Conservation (phyloP, 92 coral and sea anemone genomes). For the Desmophyllum pertusum region DNA sequence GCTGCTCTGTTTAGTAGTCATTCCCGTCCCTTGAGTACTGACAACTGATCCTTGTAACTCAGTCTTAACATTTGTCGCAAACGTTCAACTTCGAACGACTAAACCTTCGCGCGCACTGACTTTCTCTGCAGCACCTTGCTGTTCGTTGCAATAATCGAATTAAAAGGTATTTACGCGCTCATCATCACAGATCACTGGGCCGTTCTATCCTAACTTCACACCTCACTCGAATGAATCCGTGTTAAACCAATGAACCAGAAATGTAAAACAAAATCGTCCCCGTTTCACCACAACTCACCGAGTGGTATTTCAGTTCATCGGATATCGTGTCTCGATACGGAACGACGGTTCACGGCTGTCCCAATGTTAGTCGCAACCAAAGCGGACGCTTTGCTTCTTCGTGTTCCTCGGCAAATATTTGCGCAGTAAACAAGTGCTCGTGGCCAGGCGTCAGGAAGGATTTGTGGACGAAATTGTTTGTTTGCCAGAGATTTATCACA, state of each 20-base stretch:
- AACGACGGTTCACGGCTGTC: slow-evolving; percentile 47
- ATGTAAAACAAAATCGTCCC: slow-evolving; percentile 70
- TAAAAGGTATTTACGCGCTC: slow-evolving; percentile 13
- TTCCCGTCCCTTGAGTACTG: slow-evolving; percentile 12
- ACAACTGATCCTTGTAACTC: neutral
- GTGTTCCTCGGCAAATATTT: slow-evolving; percentile 20
- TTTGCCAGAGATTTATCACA: slow-evolving; percentile 35
- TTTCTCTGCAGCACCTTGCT: neutral
- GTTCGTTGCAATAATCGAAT: slow-evolving; percentile 40
- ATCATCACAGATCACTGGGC: slow-evolving; percentile 52
- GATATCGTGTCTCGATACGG: slow-evolving; percentile 50
- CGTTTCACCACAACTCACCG: slow-evolving; percentile 48
- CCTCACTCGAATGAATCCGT: slow-evolving; percentile 87
- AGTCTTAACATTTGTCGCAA: neutral
- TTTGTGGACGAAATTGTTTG: slow-evolving; percentile 54
- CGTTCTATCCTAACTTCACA: slow-evolving; percentile 46
- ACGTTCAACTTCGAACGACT: neutral
- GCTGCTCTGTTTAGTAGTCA: neutral
- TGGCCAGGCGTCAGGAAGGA: slow-evolving; percentile 39
- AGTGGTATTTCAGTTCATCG: slow-evolving; percentile 37
- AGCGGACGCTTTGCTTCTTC: neutral
- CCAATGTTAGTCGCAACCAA: slow-evolving; percentile 8
- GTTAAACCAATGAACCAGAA: slow-evolving; percentile 91
- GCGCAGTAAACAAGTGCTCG: slow-evolving; percentile 36
- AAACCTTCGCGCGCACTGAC: neutral